Base-by-base conservation (phyloP, 2,888 invertebrate genomes). In the Nasonia oneida region DNA sequence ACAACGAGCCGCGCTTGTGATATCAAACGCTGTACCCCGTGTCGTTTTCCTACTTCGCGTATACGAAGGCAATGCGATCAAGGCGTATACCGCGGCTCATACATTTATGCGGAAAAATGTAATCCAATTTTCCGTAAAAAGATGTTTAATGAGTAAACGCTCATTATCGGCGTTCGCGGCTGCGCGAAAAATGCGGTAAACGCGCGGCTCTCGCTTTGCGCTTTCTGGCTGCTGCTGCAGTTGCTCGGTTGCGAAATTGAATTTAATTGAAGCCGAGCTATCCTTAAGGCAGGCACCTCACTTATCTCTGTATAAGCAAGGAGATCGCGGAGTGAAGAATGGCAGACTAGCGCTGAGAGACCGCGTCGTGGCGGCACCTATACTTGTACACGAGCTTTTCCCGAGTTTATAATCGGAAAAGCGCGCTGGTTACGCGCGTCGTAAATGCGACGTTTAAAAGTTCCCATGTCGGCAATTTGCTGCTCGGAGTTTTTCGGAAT, bases 101-200 rank as follows among this genome's bases (percentile, higher is more conserved):
- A 73, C 81, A 85, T 85, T 81, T 81, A 85, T 85, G 77, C 77
- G 77, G 47, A 86, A 85, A 86, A 83, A 76, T 83, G 47, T 71
- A 83, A 86, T 86, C 83, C 83, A 83, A 83, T 86, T 86, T 83
- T 83, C 83, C 86, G 83, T 86, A 86, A 86, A 86, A 86, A 86
- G 80, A 86, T 83, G 86, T 37, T 57, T 86, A 86, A 86, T 80
- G 86, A 86, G 83, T 73, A 50, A 67, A 57, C 53, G 64, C 79
- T 85, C 85, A 81, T 85, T 82, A 85, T 79, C 50, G 42, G 70
- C 64, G 50, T 53, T 3, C 3, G 42, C 4, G 37, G 23, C 23
- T 18, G 23, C 53, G 81, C 77, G 81, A 81, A 81, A 81, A 81
- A 81, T 64, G 77, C 73, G 50, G 73, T 81, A 74, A 70, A 61